Conservation (phyloP, 2,113 vertebrate species). For the Uria lomvia region DNA sequence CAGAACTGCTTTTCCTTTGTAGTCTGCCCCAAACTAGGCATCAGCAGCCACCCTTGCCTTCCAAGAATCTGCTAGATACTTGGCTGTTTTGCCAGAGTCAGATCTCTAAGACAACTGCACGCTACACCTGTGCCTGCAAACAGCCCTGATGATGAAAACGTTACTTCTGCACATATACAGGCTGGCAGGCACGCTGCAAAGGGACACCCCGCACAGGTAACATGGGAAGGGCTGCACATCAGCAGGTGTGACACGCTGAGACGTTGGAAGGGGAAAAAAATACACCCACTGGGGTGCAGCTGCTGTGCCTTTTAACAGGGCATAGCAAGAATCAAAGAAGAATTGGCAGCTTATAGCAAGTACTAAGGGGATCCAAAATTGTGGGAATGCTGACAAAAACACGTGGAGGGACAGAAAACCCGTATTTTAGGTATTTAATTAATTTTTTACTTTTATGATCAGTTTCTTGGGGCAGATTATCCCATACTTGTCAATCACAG, state of each 20-base stretch:
- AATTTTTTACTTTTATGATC: neutral
- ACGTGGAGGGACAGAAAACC: neutral
- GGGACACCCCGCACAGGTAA: neutral
- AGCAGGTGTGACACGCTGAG: neutral
- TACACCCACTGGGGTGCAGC: neutral
- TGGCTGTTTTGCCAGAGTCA: neutral
- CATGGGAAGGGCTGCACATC: neutral
- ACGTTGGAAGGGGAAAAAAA: neutral
- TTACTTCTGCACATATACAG: accelerated
- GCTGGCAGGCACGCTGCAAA: neutral
- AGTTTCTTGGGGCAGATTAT: neutral
- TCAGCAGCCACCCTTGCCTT: neutral
- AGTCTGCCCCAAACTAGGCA: neutral
- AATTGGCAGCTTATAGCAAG: neutral
- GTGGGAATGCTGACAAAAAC: neutral
- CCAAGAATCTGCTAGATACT: neutral
- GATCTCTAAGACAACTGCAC: neutral
- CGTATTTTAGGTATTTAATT: neutral
- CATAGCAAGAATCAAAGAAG: neutral
- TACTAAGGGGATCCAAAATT: neutral
- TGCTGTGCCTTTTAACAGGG: neutral
- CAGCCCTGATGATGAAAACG: neutral
- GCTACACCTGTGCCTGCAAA: neutral
- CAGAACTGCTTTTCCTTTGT: neutral
- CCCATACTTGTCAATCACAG: neutral